These are phyloP conservation scores for Lucilia cuprina DNA, from an alignment of 1,140 invertebrate genomes.

Conservation along the genomic window DNA sequence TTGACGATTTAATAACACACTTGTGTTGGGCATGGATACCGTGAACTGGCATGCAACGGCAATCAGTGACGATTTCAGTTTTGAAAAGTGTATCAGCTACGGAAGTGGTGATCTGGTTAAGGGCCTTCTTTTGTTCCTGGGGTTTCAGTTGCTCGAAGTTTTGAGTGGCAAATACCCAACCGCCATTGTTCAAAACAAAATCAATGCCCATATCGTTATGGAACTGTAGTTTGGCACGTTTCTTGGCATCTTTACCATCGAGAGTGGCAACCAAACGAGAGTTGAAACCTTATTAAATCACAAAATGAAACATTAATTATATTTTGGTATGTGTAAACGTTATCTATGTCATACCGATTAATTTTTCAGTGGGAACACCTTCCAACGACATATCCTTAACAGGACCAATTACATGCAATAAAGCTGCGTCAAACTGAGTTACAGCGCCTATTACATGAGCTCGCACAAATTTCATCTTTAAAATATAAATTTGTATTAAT, in stretches of 20 bases:
- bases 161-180: constrained; percentile 57
- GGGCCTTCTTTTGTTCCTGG: constrained; percentile 50
- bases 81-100: constrained; percentile 58
- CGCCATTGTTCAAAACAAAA: constrained; percentile 52
- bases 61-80: constrained; percentile 55
- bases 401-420: constrained; percentile 54
- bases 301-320: neutral
- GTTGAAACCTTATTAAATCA: constrained; percentile 55
- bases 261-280: constrained; percentile 65
- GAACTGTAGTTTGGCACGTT: constrained; percentile 65
- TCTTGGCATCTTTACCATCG: constrained; percentile 68
- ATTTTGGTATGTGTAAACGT: neutral
- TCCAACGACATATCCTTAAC: constrained; percentile 53
- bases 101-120: constrained; percentile 47
- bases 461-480: constrained; percentile 50
- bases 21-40: constrained; percentile 54
- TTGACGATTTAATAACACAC: constrained; percentile 53
- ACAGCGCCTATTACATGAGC: constrained; percentile 48
- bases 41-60: constrained; percentile 46
- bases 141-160: constrained; percentile 54
- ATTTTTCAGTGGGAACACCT: constrained; percentile 50
- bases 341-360: constrained; percentile 47
- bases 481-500: constrained; percentile 1
- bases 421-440: constrained; percentile 50
- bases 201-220: constrained; percentile 67